Evolutionary conservation across 1,140 invertebrate genomes (phyloP).

Genomic region (Drosophila punjabiensis): DNA sequence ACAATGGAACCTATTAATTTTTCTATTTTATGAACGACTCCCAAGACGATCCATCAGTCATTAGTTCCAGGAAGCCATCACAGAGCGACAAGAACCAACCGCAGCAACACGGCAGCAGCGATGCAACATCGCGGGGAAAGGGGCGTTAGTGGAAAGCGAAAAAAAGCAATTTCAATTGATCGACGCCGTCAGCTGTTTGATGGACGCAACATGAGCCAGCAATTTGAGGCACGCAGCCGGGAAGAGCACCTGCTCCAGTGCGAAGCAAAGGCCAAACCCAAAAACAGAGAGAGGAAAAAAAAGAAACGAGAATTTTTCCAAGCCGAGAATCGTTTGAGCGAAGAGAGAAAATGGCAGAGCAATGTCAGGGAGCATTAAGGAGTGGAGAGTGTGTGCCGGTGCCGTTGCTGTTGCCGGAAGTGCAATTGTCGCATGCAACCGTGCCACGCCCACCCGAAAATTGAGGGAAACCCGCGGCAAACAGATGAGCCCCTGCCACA

Average conservation of each 20-base stretch:
- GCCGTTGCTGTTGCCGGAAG: conserved; percentile 69
- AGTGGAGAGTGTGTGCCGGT: conserved; percentile 40
- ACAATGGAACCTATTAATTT: conserved; percentile 27
- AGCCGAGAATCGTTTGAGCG: conserved; percentile 12
- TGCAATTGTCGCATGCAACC: conserved; percentile 74
- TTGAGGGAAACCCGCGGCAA: conserved; percentile 16
- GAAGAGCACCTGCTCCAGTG: conserved; percentile 62
- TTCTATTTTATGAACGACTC: conserved; percentile 22
- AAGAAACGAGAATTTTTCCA: conserved; percentile 4
- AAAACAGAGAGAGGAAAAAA: conserved; percentile 13
- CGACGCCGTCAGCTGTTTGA: conserved; percentile 67
- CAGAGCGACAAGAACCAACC: conserved; percentile 28
- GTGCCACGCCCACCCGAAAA: conserved; percentile 61
- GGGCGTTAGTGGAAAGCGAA: conserved; percentile 2
- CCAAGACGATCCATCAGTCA: conserved; percentile 40
- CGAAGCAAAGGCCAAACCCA: conserved; percentile 15
- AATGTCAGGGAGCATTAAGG: conserved; percentile 19
- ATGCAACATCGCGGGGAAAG: conserved; percentile 13
- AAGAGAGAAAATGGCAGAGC: conserved; percentile 15
- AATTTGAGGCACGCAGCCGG: conserved; percentile 68
- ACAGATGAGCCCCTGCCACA: conserved; percentile 25
- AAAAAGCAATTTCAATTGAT: conserved; percentile 64
- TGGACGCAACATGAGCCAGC: conserved; percentile 63
- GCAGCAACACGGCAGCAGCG: conserved; percentile 20
- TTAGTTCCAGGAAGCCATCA: conserved; percentile 51